A percentile compares a stretch with the other conserved stretches of the same genome.
phyloP scores from a whole-genome alignment of 2,888 invertebrate species.

The Cepaea hortensis region DNA sequence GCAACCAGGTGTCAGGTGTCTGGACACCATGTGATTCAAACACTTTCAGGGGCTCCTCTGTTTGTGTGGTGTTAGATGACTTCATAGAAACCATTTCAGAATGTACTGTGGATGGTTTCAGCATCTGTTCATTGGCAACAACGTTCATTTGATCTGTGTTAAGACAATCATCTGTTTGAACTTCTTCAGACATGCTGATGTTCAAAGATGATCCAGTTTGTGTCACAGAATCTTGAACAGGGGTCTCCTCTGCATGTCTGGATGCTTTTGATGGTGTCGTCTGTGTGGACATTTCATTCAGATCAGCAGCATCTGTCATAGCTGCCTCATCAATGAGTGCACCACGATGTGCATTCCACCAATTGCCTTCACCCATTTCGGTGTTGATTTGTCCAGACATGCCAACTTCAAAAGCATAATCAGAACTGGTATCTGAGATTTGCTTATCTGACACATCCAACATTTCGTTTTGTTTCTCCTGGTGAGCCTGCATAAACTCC shows the following conservation, averaged over 20 bases:
- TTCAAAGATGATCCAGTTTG: slow-evolving; percentile 62
- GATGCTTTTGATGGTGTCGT: background rate
- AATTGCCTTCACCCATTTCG: background rate
- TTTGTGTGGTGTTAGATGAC: slow-evolving; percentile 19
- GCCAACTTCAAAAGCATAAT: background rate
- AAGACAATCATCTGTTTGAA: slow-evolving; percentile 56
- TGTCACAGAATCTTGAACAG: slow-evolving; percentile 50
- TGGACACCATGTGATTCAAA: slow-evolving; percentile 20
- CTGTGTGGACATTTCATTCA: slow-evolving; percentile 38
- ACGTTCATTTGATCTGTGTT: background rate
- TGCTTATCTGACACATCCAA: background rate
- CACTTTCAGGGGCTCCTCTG: background rate
- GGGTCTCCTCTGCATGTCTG: background rate
- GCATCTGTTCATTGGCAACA: slow-evolving; percentile 1
- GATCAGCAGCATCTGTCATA: slow-evolving; percentile 22
- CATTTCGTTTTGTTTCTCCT: background rate
- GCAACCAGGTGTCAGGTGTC: background rate
- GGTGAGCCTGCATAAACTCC: slow-evolving; percentile 19
- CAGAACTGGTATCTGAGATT: background rate
- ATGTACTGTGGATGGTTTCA: background rate
- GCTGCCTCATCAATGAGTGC: slow-evolving; percentile 37
- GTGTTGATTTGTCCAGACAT: background rate
- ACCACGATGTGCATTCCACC: background rate
- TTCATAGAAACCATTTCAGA: background rate
- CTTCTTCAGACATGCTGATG: slow-evolving; percentile 54